phyloP scores from a whole-genome alignment of 2,888 invertebrate species.

The Eupithecia vulgata region DNA sequence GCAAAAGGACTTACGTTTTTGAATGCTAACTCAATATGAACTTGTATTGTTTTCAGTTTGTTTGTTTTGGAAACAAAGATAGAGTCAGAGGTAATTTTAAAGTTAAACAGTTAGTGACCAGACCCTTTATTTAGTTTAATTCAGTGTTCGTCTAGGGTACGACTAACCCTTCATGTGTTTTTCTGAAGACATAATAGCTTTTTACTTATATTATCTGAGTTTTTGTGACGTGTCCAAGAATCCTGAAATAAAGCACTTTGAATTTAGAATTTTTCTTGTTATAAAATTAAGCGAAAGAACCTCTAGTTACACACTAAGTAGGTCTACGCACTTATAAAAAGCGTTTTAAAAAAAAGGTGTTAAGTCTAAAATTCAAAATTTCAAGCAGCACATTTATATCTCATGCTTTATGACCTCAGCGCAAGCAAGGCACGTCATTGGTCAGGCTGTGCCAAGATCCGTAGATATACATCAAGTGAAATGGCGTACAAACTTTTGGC shows the following conservation, averaged over 20 bases:
- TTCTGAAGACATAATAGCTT: background rate
- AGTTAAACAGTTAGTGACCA: background rate
- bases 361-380: conserved; percentile 12
- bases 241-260: too few species aligned
- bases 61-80: conserved; percentile 2
- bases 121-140: background rate
- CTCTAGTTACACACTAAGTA: background rate
- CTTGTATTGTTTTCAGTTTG: background rate
- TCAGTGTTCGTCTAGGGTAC: background rate
- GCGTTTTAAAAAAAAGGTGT: background rate
- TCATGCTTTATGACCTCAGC: conserved; percentile 11
- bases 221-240: too few species aligned
- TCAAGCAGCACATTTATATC: conserved; percentile 3
- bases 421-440: conserved; percentile 38
- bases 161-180: background rate
- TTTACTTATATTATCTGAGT: too few species aligned
- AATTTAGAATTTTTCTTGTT: too few species aligned
- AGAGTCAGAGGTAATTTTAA: background rate
- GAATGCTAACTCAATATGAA: conserved; percentile 9
- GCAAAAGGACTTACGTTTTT: conserved; percentile 8
- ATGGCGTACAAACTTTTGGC: conserved; percentile 37
- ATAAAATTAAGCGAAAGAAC: background rate
- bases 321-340: background rate
- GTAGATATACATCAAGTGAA: conserved; percentile 44
- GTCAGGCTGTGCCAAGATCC: conserved; percentile 41